Evolutionary conservation across 2,797 vertebrate genomes (phyloP).

Genomic region (Acanthurus leucopareius): DNA sequence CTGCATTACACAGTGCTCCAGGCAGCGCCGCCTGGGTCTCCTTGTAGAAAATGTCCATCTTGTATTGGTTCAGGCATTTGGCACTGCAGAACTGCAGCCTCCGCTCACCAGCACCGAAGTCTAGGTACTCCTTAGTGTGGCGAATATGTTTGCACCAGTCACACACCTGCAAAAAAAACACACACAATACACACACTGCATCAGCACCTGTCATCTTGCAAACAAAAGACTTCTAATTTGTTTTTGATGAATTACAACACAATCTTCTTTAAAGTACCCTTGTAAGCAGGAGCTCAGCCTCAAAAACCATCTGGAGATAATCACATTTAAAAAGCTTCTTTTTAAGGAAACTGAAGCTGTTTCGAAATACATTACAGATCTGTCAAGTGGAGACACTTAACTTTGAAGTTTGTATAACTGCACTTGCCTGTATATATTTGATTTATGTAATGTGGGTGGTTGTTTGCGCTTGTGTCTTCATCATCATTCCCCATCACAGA

Average conservation of each 20-base stretch:
- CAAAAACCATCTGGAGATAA: constrained; percentile 60
- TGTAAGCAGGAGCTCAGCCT: constrained; percentile 39
- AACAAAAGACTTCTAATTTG: constrained; percentile 52
- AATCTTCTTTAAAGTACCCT: constrained; percentile 47
- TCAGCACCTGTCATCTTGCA: constrained; percentile 50
- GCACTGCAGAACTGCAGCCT: constrained; percentile 99
- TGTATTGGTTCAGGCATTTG: constrained; percentile 99
- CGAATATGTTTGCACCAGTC: constrained; percentile 99
- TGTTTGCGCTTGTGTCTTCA: neutral
- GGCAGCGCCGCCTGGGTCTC: constrained; percentile 99
- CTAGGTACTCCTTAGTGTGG: constrained; percentile 99
- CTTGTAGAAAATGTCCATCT: constrained; percentile 99
- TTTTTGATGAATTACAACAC: constrained; percentile 54
- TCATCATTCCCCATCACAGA: neutral
- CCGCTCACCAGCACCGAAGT: constrained; percentile 98
- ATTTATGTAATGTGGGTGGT: constrained; percentile 16
- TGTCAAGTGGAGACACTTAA: constrained; percentile 35
- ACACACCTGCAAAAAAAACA: constrained; percentile 92
- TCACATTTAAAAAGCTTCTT: constrained; percentile 37
- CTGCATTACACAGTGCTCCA: constrained; percentile 92
- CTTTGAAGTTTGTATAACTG: constrained; percentile 22
- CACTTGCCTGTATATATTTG: constrained; percentile 4
- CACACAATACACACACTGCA: constrained; percentile 53
- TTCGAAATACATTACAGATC: constrained; percentile 32
- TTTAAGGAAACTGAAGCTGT: constrained; percentile 17